Conservation (phyloP, 2,888 invertebrate species). For the Idaea biselata region DNA sequence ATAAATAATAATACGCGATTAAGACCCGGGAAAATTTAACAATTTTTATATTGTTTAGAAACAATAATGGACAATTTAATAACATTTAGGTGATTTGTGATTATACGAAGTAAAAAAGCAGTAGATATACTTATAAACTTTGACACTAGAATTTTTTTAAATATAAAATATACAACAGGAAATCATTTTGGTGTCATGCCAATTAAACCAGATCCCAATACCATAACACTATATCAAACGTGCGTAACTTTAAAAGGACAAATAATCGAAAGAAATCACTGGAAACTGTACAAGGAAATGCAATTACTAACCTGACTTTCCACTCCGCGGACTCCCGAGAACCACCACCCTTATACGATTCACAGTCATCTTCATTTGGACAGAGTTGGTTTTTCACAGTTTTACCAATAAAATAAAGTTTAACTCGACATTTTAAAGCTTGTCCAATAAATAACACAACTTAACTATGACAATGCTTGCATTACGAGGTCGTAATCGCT, state of each 20-base stretch:
- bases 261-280: constrained; percentile 23
- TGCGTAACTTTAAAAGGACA: constrained; percentile 25
- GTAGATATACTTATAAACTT: background rate
- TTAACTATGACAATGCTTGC: constrained; percentile 51
- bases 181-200: background rate
- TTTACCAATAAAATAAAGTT: constrained; percentile 42
- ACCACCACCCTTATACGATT: constrained; percentile 90
- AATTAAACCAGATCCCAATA: constrained; percentile 3
- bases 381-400: constrained; percentile 51
- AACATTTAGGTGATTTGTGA: too few species aligned
- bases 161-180: background rate
- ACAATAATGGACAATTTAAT: too few species aligned
- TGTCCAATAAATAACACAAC: constrained; percentile 40
- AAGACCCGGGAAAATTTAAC: too few species aligned
- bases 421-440: constrained; percentile 49
- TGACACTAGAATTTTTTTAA: background rate
- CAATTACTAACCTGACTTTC: constrained; percentile 86
- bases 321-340: constrained; percentile 87
- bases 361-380: constrained; percentile 86
- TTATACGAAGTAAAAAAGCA: too few species aligned
- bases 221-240: constrained; percentile 29
- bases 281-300: constrained; percentile 31
- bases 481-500: constrained; percentile 39
- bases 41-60: too few species aligned
- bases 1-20: too few species aligned